These are phyloP conservation scores for Ciconia maguari DNA, from an alignment of 2,113 vertebrate genomes.

Conservation along the genomic window DNA sequence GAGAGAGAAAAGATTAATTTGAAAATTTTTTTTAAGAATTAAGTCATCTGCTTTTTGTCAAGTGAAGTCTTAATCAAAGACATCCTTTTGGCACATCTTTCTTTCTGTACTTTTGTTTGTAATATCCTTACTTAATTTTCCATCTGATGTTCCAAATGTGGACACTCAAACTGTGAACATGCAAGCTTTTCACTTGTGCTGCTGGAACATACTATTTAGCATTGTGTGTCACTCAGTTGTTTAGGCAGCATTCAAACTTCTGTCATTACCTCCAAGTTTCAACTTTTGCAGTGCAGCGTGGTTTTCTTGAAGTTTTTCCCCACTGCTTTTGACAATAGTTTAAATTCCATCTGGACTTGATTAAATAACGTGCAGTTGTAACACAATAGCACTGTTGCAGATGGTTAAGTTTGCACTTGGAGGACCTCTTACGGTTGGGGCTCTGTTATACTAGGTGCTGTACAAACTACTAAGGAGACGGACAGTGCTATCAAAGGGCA, in stretches of 20 bases:
- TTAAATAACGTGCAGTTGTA: not conserved
- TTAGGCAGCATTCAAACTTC: not conserved
- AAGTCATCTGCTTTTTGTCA: slow-evolving; percentile 4
- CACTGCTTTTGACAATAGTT: not conserved
- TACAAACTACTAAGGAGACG: not conserved
- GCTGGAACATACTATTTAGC: not conserved
- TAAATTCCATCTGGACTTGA: slow-evolving; percentile 9
- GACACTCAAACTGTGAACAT: not conserved
- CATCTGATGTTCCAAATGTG: not conserved
- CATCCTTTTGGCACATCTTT: not conserved
- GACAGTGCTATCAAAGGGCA: not conserved
- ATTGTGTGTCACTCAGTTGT: not conserved
- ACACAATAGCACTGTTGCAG: not conserved
- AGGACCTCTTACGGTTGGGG: not conserved
- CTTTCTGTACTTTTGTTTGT: slow-evolving; percentile 26
- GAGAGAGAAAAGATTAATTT: not conserved
- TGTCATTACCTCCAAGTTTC: not conserved
- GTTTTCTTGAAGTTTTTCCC: not conserved
- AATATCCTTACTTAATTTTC: slow-evolving; percentile 21
- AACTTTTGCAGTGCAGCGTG: not conserved
- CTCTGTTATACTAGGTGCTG: not conserved
- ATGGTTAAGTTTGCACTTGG: not conserved
- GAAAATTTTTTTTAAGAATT: not conserved
- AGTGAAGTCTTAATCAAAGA: not conserved
- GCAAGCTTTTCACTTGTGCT: not conserved